Evolutionary conservation across 2,888 invertebrate species (phyloP).

Genomic region (Chymomyza fuscimana): DNA sequence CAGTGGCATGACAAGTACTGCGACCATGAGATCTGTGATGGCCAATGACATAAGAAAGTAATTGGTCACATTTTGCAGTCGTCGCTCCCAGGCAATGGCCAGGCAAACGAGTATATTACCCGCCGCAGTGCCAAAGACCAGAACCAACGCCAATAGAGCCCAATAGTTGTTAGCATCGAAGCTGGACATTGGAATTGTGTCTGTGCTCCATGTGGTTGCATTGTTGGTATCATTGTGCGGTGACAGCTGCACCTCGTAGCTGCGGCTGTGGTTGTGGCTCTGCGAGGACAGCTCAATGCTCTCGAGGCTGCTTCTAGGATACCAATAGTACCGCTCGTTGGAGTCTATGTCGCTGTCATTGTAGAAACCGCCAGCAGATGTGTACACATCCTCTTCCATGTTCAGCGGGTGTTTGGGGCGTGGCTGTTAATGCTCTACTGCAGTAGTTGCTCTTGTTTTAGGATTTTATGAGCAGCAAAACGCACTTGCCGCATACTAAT

Average conservation of each 20-base stretch:
- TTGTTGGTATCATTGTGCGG: constrained; percentile 40
- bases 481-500: constrained; percentile 54
- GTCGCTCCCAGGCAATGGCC: constrained; percentile 94
- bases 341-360: constrained; percentile 42
- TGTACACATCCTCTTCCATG: constrained; percentile 75
- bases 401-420: constrained; percentile 14
- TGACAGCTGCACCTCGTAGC: constrained; percentile 11
- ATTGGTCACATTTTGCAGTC: constrained; percentile 97
- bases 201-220: constrained; percentile 23
- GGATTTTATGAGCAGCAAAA: constrained; percentile 6
- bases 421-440: constrained; percentile 31
- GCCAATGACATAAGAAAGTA: constrained; percentile 98
- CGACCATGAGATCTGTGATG: constrained; percentile 96
- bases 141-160: constrained; percentile 87
- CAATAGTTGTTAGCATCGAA: constrained; percentile 86
- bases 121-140: constrained; percentile 92
- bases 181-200: constrained; percentile 18
- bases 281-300: constrained; percentile 45
- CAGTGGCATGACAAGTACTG: constrained; percentile 96
- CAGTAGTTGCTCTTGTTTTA: constrained; percentile 7
- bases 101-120: constrained; percentile 96
- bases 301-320: constrained; percentile 42
- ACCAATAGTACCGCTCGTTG: constrained; percentile 15
- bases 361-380: constrained; percentile 50
- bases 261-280: constrained; percentile 16